These are phyloP conservation scores for Urocolius indicus DNA, from an alignment of 2,113 vertebrate species.

Conservation along the genomic window DNA sequence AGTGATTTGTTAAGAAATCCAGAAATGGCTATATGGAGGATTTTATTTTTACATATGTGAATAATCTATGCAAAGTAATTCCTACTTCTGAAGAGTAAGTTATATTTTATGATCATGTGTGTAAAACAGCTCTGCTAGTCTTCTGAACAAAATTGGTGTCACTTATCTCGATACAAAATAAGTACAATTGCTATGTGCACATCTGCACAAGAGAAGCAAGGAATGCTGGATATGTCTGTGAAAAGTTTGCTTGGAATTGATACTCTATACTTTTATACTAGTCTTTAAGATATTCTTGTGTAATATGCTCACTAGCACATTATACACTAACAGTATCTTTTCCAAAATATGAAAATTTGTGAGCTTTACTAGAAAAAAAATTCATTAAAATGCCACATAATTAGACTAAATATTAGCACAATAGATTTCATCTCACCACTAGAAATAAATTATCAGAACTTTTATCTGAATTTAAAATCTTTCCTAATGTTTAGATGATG, in stretches of 20 bases:
- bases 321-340: not conserved
- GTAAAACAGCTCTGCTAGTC: not conserved
- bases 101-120: not conserved
- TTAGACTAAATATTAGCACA: not conserved
- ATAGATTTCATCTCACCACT: not conserved
- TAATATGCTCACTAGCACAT: not conserved
- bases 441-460: not conserved
- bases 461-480: not conserved
- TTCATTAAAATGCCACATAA: not conserved
- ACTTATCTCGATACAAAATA: not conserved
- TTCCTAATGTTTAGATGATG: not conserved
- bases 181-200: not conserved
- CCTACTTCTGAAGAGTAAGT: not conserved
- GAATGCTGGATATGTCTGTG: not conserved
- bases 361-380: not conserved
- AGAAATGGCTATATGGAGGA: not conserved
- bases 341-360: not conserved
- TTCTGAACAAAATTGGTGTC: not conserved
- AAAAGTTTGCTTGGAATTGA: not conserved
- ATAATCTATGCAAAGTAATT: not conserved
- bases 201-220: not conserved
- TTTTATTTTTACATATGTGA: not conserved
- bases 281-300: not conserved
- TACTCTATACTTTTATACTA: not conserved
- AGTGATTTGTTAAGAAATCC: not conserved